Conservation (phyloP, 2,113 vertebrate species). For the Mystacornis crossleyi region DNA sequence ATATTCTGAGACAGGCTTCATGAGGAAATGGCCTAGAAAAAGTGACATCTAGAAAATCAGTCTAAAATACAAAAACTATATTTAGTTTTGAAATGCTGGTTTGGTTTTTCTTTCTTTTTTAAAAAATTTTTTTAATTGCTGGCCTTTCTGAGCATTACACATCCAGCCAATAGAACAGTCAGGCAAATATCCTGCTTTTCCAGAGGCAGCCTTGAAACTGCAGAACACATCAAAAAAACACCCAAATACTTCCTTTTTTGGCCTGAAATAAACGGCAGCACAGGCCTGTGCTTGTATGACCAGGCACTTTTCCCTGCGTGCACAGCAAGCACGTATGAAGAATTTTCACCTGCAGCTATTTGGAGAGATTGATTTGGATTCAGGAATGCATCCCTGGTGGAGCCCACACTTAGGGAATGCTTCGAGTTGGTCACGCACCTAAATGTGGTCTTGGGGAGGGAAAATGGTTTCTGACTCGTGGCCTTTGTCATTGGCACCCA, state of each 20-base stretch:
- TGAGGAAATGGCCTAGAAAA: background rate
- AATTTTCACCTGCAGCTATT: constrained; percentile 58
- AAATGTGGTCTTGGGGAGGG: background rate
- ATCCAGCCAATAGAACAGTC: background rate
- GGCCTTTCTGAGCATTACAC: background rate
- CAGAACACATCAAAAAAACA: background rate
- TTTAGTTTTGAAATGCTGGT: background rate
- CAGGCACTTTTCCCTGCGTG: background rate
- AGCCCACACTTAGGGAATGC: background rate
- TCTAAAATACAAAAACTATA: background rate
- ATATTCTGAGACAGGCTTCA: background rate
- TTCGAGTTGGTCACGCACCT: background rate
- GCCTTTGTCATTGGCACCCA: background rate
- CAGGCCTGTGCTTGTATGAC: constrained; percentile 32
- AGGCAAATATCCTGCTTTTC: background rate
- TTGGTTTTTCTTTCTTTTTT: background rate
- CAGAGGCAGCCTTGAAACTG: background rate
- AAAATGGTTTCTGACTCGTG: background rate
- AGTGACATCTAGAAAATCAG: background rate
- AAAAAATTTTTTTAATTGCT: background rate
- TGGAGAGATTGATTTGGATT: constrained; percentile 39
- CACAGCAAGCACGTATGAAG: background rate
- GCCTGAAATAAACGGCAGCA: background rate
- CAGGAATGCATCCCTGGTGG: constrained; percentile 33
- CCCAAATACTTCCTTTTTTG: background rate